Evolutionary conservation across 1,140 invertebrate genomes (phyloP), one percentile per base, ranked within the genome.

Genomic region (Grapholita molesta): DNA sequence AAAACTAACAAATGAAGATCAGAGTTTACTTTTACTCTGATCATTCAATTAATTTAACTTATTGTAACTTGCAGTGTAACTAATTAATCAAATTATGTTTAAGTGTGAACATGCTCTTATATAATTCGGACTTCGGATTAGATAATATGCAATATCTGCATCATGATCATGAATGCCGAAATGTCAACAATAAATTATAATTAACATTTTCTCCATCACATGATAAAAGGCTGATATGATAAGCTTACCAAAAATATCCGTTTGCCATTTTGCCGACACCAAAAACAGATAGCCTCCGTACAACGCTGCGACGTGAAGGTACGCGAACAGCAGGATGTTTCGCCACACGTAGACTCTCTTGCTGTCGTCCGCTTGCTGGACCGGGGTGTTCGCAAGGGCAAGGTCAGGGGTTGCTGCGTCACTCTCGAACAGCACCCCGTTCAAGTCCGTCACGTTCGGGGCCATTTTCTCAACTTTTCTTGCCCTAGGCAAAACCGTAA

Each of bases 321-420:
- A 95, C 6, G 92, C 81, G 85, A 99, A 99, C 0, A 97, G 88
- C 5, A 96, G 92, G 8, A 99, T 97, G 89, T 99, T 99, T 77
- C 96, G 94, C 98, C 98, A 99, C 0, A 99, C 98, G 25, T 98
- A 95, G 78, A 96, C 80, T 6, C 92, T 80, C 75, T 93, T 88
- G 33, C 89, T 84, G 69, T 92, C 82, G 66, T 92, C 87, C 52
- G 93, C 82, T 76, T 92, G 85, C 73, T 89, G 88, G 28, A 92
- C 81, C 2, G 77, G 83, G n/a, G 67, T 64, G 11, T 5, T 84
- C 32, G 82, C 66, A 3, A 94, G 78, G 3, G 91, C 93, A 53
- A 94, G 85, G 55, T 94, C 94, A 65, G 89, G 89, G 28, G 93
- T 94, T 35, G 93, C 77, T 3, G 91, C 93, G 74, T 96, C 95